Conservation (phyloP, 92 coral and sea anemone species). For the Bergia puertoricense region DNA sequence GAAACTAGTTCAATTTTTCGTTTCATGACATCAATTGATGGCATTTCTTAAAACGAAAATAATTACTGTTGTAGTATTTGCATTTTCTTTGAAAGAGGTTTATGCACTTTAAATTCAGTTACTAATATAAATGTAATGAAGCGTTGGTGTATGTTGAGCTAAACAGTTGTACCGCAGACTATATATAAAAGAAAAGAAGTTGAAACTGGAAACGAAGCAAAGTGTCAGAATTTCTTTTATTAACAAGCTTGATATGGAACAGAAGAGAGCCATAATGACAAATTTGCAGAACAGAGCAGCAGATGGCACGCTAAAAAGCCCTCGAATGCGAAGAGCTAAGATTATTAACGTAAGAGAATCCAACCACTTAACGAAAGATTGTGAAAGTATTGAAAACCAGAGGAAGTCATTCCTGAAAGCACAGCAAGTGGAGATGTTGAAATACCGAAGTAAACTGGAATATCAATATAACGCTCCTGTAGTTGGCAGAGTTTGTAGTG, state of each 20-base stretch:
- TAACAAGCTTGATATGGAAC: background rate
- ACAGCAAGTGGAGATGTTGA: constrained; percentile 1
- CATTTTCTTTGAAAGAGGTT: background rate
- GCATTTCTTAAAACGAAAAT: too few relatives aligned
- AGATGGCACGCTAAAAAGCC: constrained; percentile 6
- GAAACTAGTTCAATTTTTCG: too few relatives aligned
- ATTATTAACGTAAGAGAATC: background rate
- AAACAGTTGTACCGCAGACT: too few relatives aligned
- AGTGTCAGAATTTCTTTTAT: background rate
- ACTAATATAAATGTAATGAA: background rate
- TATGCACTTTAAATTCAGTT: too few relatives aligned
- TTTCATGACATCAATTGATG: background rate
- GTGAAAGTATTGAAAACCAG: constrained; percentile 19
- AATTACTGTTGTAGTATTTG: background rate
- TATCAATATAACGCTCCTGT: background rate
- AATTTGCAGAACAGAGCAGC: background rate
- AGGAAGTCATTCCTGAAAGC: constrained; percentile 23
- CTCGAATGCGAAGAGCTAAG: constrained; percentile 4
- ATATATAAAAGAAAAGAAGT: too few relatives aligned
- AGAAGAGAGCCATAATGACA: background rate
- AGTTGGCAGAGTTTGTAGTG: background rate
- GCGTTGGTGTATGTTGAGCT: background rate
- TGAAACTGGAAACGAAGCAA: background rate
- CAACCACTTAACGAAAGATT: constrained; percentile 3
- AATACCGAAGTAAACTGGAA: background rate